Conservation (phyloP, 2,888 invertebrate genomes). For the Hartigia nigra region DNA sequence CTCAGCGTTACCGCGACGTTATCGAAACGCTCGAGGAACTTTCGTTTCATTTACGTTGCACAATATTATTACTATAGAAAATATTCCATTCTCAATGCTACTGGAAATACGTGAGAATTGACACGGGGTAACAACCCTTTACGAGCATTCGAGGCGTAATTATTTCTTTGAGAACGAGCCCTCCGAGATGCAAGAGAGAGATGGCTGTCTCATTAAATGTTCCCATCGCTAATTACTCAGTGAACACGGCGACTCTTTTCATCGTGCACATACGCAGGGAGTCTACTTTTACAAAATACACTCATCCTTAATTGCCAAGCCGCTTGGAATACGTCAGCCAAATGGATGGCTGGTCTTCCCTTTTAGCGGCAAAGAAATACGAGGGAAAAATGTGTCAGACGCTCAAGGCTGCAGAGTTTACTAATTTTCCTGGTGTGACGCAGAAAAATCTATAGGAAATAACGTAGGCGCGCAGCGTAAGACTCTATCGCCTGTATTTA, state of each 20-base stretch:
- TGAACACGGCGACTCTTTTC: background rate
- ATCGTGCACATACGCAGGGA: background rate
- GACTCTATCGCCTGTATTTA: background rate
- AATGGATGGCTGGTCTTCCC: background rate
- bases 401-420: background rate
- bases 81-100: no score
- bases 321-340: background rate
- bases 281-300: background rate
- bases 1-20: background rate
- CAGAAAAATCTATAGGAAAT: background rate
- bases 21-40: background rate
- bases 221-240: background rate
- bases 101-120: background rate
- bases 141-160: background rate
- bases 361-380: background rate
- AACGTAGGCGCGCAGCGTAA: background rate
- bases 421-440: background rate
- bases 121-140: background rate
- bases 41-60: background rate
- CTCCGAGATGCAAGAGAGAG: background rate
- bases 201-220: background rate
- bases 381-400: background rate
- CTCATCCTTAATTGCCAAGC: background rate
- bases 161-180: background rate
- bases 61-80: background rate